Conservation (phyloP, 2,797 vertebrate genomes). For the Acestrorhynchus altus region DNA sequence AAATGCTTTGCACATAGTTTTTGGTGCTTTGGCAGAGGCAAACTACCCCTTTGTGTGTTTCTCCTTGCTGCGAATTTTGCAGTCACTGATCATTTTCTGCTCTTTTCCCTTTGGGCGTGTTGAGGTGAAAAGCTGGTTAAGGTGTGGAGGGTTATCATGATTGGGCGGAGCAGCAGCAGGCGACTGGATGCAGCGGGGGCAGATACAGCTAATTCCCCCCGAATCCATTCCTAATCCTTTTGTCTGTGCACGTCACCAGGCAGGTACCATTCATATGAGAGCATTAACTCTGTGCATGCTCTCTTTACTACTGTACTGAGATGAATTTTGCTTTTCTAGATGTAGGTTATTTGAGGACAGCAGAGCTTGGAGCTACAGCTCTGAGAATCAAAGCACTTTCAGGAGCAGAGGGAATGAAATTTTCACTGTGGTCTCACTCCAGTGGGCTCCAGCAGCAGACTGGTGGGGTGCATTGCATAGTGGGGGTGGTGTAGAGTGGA, state of each 20-base stretch:
- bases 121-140: conserved; percentile 48
- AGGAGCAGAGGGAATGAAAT: conserved; percentile 64
- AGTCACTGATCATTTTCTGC: conserved; percentile 36
- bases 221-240: conserved; percentile 43
- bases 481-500: conserved; percentile 12
- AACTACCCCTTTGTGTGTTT: conserved; percentile 20
- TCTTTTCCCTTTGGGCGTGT: conserved; percentile 36
- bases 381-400: conserved; percentile 49
- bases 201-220: conserved; percentile 28
- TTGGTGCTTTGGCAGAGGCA: conserved; percentile 6
- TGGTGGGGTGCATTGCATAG: conserved; percentile 23
- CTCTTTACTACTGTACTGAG: conserved; percentile 22
- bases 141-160: conserved; percentile 44
- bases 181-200: conserved; percentile 3
- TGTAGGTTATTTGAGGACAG: conserved; percentile 50
- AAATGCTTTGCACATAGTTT: conserved; percentile 17
- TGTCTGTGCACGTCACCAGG: conserved; percentile 42
- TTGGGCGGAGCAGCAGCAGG: conserved; percentile 18
- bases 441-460: conserved; percentile 66
- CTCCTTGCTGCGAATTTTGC: conserved; percentile 23
- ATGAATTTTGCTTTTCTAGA: conserved; percentile 32
- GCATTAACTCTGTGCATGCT: conserved; percentile 32
- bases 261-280: conserved; percentile 37
- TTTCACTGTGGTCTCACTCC: conserved; percentile 70
- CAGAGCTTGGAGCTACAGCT: conserved; percentile 16